Base-by-base conservation (phyloP, 2,797 vertebrate species). In the Danio aesculapii region DNA sequence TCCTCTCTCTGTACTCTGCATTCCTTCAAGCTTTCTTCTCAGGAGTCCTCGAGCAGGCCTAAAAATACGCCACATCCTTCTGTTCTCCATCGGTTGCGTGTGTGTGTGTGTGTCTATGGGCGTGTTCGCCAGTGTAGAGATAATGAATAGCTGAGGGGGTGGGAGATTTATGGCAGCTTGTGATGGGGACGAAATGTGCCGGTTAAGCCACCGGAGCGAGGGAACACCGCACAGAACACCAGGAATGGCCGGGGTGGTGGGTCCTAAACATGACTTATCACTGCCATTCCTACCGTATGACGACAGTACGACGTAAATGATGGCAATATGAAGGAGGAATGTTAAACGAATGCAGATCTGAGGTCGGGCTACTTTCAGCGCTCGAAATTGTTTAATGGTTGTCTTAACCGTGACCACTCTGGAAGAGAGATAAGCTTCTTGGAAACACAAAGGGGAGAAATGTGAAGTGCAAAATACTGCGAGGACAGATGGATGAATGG, bases 261-360 rank as follows among this genome's bases (percentile, higher is more conserved):
- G 68, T 39, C 9, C 46, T 64, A 66, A 69, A 70, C 44, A 62
- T 79, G 63, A 82, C 80, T 84, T 64, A 79, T 79, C 75, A 70
- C 79, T 30, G 17, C 13, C 52, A 79, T 79, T 84, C 72, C 77
- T 74, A 55, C 39, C 7, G 61, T 55, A 58, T 77, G 75, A 80
- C 58, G 70, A 75, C 74, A 62, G 75, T 6, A 19, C 13, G 68
- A 73, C 11, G 21, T 30, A 77, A 69, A 72, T 46, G 61, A 73
- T 53, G 61, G 71, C 69, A 59, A 75, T 71, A 84, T 47, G 21
- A 76, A 66, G 30, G 39, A 84, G 61, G 83, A 84, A 84, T 84
- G 78, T 75, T 83, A 81, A 87, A 79, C 14, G 57, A 82, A 84
- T 39, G 62, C 77, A 83, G 85, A 84, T 63, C 81, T 84, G 78